Conservation (phyloP, 2,797 vertebrate species). For the Ciconia nigra region DNA sequence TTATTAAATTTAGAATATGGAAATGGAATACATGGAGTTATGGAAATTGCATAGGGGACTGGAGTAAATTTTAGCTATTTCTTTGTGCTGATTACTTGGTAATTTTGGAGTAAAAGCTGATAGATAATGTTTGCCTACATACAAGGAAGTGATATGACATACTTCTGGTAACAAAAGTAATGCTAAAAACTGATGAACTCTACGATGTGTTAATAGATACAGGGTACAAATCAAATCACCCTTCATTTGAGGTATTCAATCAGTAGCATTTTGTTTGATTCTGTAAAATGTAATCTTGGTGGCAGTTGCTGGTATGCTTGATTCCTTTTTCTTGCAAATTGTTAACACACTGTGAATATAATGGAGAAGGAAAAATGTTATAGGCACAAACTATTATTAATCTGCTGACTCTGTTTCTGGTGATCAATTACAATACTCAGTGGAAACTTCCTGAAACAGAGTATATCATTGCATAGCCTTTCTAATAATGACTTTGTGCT, state of each 20-base stretch:
- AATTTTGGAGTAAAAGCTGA: neutral
- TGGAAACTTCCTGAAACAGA: neutral
- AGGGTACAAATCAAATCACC: neutral
- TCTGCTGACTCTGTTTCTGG: neutral
- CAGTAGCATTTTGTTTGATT: constrained; percentile 31
- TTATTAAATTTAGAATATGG: constrained; percentile 50
- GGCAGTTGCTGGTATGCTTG: neutral
- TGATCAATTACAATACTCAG: neutral
- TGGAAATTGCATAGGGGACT: neutral
- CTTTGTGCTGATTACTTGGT: neutral
- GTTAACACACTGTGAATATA: neutral
- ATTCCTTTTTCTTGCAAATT: constrained; percentile 28
- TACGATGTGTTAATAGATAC: neutral
- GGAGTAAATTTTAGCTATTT: neutral
- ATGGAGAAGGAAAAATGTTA: constrained; percentile 22
- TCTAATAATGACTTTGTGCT: neutral
- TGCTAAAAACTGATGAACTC: neutral
- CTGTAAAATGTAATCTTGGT: neutral
- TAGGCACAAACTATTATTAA: neutral
- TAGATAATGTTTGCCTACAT: neutral
- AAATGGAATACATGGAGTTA: neutral
- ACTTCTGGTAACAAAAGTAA: neutral
- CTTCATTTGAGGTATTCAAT: neutral
- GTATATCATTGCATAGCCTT: neutral
- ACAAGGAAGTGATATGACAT: neutral